Base-by-base conservation (phyloP, 2,888 invertebrate genomes). In the Cephus nigrinus region DNA sequence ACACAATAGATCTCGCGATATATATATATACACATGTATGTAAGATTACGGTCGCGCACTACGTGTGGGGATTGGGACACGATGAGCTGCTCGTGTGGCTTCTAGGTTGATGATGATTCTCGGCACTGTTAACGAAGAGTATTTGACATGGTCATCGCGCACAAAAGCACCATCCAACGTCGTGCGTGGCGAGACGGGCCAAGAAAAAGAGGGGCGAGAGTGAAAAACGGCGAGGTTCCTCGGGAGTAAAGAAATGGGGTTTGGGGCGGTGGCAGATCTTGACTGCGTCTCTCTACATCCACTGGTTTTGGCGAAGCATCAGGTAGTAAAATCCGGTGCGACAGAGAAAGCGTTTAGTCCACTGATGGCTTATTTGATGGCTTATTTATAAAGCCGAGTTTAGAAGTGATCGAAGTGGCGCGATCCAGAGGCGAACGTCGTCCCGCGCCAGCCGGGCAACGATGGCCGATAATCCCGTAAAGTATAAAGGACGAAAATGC, bases 101-200 rank as follows among this genome's bases (percentile, higher is more conserved):
- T 30, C 30, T 32, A 32, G n/a, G 34, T 15, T 15, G 75, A 36
- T 34, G 72, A 71, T 73, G 76, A 74, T 71, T 76, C 77, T 76
- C 72, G 73, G 76, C 73, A 75, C 36, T 35, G 76, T 82, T 80
- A 80, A 81, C 76, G 77, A 74, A 68, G 68, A 81, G 80, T 79
- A 81, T 79, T 78, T 78, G 80, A 81, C 78, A 80, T 76, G 75
- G 79, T 77, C 80, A 79, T 79, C 79, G 78, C 78, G 78, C 78
- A 75, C 79, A 73, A 68, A n/a, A 76, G 74, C 76, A 79, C 73
- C 75, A 69, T 68, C 68, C 36, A 30, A 75, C 69, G 34, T 69
- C 11, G 69, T 69, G 31, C 31, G 33, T 1, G 40, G 55, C 23
- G 32, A 75, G 68, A 40, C 74, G 33, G 31, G 74, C 36, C 30